A percentile compares a stretch with the other conserved stretches of the same genome.
Conservation (phyloP, 2,888 invertebrate species). For the Galeopsomyia nigrocyanea region DNA sequence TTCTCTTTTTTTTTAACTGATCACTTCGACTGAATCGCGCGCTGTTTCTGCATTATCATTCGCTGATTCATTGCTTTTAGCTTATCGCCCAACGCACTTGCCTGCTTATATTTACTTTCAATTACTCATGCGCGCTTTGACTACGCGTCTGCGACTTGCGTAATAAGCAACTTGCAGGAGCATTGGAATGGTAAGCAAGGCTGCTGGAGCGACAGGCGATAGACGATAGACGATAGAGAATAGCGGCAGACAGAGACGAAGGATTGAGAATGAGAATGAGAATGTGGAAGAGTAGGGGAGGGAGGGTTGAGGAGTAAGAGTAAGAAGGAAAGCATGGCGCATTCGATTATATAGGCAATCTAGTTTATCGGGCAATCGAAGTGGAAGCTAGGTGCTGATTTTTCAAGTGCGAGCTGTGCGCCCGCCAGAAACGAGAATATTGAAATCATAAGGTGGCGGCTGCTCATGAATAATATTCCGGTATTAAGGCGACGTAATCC, state of each 20-base stretch:
- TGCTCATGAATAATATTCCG: conserved; percentile 66
- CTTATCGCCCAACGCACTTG: not conserved
- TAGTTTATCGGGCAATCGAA: conserved; percentile 44
- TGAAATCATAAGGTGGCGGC: conserved; percentile 61
- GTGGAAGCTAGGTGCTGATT: conserved; percentile 52
- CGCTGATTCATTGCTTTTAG: not conserved
- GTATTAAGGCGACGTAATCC: conserved; percentile 65
- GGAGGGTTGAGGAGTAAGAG: not conserved
- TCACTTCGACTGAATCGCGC: too few relatives aligned
- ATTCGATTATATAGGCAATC: conserved; percentile 46
- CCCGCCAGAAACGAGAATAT: conserved; percentile 56
- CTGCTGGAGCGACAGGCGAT: too few relatives aligned
- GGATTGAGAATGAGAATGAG: not conserved
- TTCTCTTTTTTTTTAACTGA: not conserved
- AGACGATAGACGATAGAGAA: conserved; percentile 4
- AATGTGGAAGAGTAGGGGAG: not conserved
- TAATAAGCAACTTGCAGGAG: not conserved
- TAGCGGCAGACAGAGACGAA: not conserved
- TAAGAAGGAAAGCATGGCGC: conserved; percentile 21
- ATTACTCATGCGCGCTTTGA: not conserved
- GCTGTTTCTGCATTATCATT: conserved; percentile 11
- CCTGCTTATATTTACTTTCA: conserved; percentile 4
- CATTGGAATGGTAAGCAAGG: not conserved
- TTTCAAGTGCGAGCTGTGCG: conserved; percentile 54
- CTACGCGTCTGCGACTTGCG: not conserved